Conservation (phyloP, 2,113 vertebrate genomes). For the Laterallus jamaicensis region DNA sequence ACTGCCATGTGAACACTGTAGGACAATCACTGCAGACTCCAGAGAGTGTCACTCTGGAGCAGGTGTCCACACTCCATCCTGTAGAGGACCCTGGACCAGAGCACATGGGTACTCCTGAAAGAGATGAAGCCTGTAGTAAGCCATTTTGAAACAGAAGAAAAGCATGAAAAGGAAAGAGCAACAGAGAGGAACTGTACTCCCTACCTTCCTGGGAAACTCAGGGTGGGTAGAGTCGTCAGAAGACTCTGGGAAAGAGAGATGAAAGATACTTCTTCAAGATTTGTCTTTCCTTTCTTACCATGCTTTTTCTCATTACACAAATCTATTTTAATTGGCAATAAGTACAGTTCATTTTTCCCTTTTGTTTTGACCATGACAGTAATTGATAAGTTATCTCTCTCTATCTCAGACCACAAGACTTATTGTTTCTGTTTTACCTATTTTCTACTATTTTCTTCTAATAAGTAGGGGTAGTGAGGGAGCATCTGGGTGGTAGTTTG, state of each 20-base stretch:
- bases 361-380: neutral
- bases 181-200: neutral
- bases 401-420: neutral
- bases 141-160: fast-evolving
- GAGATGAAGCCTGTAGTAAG: neutral
- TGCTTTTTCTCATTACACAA: neutral
- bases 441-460: neutral
- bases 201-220: fast-evolving
- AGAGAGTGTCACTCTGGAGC: too few relatives aligned
- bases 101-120: neutral
- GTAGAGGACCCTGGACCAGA: fast-evolving
- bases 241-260: neutral
- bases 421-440: neutral
- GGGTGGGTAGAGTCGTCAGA: too few relatives aligned
- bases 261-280: neutral
- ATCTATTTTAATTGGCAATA: neutral
- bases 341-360: neutral
- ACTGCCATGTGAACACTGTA: fast-evolving
- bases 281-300: neutral
- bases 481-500: neutral
- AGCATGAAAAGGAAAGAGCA: neutral
- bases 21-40: fast-evolving
- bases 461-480: neutral
- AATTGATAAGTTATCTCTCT: neutral
- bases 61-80: fast-evolving